phyloP scores from a whole-genome alignment of 2,113 vertebrate species.

The Murina feae region DNA sequence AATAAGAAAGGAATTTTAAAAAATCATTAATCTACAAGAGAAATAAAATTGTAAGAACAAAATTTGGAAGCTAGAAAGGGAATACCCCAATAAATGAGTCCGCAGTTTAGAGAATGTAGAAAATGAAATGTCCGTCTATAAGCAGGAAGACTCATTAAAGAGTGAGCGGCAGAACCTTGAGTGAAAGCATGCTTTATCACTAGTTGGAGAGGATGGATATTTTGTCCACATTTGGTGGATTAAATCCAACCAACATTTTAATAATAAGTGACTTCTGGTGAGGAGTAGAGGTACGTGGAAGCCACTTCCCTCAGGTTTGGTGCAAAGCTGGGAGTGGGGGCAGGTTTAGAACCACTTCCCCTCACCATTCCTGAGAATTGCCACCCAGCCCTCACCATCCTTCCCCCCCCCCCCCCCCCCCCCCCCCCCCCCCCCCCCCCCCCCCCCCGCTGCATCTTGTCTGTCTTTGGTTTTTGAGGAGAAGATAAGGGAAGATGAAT shows the following conservation, averaged over 20 bases:
- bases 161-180: neutral
- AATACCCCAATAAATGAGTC: neutral
- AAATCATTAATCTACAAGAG: neutral
- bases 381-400: neutral
- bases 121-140: neutral
- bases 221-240: neutral
- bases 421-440: neutral
- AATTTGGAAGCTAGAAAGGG: neutral
- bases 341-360: constrained; percentile 6
- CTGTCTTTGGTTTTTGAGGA: constrained; percentile 13
- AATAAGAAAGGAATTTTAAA: neutral
- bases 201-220: neutral
- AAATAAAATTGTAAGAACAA: neutral
- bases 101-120: neutral
- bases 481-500: neutral
- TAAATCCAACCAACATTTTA: neutral
- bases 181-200: neutral
- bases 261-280: neutral
- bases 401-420: neutral
- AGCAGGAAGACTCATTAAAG: too few species aligned
- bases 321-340: neutral
- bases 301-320: neutral
- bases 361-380: neutral
- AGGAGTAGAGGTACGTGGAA: neutral
- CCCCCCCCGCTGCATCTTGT: neutral